Evolutionary conservation across 2,888 invertebrate genomes (phyloP).

Genomic region (Metallyticus violacea): DNA sequence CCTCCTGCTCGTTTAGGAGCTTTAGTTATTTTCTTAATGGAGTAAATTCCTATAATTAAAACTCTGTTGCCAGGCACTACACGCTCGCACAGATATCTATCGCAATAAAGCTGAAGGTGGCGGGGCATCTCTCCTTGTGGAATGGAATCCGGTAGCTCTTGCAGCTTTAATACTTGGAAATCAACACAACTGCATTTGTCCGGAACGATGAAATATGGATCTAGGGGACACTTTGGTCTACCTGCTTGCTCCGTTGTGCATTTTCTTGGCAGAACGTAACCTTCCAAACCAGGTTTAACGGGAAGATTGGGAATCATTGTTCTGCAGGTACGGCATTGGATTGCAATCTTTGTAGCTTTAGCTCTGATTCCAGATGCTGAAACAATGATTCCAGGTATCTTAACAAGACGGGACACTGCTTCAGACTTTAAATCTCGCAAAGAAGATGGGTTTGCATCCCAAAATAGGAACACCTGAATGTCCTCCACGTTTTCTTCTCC

Average conservation of each 20-base stretch:
- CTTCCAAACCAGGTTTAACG: conserved; percentile 94
- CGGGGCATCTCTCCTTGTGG: conserved; percentile 98
- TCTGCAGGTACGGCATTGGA: conserved; percentile 93
- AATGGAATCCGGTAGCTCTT: conserved; percentile 91
- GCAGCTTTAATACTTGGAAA: conserved; percentile 95
- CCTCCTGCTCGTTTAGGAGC: conserved; percentile 51
- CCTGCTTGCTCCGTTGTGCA: conserved; percentile 94
- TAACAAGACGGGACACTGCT: conserved; percentile 87
- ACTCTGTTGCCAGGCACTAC: conserved; percentile 96
- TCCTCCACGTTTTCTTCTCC: conserved; percentile 88
- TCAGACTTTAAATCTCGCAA: conserved; percentile 91
- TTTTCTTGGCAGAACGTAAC: conserved; percentile 90
- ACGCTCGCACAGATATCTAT: conserved; percentile 88
- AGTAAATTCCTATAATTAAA: conserved; percentile 90
- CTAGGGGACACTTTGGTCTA: conserved; percentile 88
- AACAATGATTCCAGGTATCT: conserved; percentile 93
- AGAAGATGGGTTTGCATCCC: conserved; percentile 76
- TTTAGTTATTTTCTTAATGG: conserved; percentile 83
- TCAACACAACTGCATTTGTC: conserved; percentile 97
- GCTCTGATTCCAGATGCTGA: conserved; percentile 91
- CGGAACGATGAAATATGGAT: conserved; percentile 97
- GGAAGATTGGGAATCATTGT: conserved; percentile 84
- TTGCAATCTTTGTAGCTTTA: conserved; percentile 91
- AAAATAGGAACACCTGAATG: conserved; percentile 85
- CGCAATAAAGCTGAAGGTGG: conserved; percentile 91